Evolutionary conservation across 2,113 vertebrate species (phyloP), one percentile per base, ranked within the genome.

Genomic region (Merops nubicus): DNA sequence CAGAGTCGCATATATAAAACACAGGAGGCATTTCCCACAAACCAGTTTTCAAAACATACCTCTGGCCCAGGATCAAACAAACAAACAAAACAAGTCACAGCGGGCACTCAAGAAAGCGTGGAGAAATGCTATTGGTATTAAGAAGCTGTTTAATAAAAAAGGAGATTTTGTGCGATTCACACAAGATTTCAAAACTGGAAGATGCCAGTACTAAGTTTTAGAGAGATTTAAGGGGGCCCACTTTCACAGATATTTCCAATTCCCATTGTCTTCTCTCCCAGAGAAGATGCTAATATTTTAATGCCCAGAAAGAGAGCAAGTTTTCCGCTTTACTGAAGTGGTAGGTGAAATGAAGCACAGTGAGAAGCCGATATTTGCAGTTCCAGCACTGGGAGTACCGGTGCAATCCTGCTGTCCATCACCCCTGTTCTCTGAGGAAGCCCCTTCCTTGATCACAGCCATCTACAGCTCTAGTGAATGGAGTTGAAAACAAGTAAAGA

Each of bases 281-380:
- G 50, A 78, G 40, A 63, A 82, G 88, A 95, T 74, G 47, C 36
- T 88, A 65, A 90, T 87, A 22, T 79, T 88, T 84, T 67, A 13
- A 11, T 9, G 78, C 47, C 72, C 74, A 86, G 38, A 93, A 51
- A 90, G 36, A 56, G 69, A 90, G 64, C 22, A 89, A 84, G 47
- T 12, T 67, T 93, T 94, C 92, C 85, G 60, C 86, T 95, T 95
- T 83, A 94, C 72, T 93, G 74, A 79, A 73, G 40, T 56, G 62
- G 85, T 85, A 87, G 90, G 54, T 95, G 95, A 96, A 97, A 96
- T 67, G 83, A 95, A 95, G 76, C n/a, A 78, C 84, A 92, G 79
- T 13, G 0, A 95, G 94, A 93, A 94, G 65, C 68, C 96, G 92
- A n/a, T 96, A 22, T 96, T 92, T 89, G 57, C 69, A 91, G 73